These are phyloP conservation scores for Microctenopoma steveboyesi DNA, from an alignment of 2,797 vertebrate genomes.

Conservation along the genomic window DNA sequence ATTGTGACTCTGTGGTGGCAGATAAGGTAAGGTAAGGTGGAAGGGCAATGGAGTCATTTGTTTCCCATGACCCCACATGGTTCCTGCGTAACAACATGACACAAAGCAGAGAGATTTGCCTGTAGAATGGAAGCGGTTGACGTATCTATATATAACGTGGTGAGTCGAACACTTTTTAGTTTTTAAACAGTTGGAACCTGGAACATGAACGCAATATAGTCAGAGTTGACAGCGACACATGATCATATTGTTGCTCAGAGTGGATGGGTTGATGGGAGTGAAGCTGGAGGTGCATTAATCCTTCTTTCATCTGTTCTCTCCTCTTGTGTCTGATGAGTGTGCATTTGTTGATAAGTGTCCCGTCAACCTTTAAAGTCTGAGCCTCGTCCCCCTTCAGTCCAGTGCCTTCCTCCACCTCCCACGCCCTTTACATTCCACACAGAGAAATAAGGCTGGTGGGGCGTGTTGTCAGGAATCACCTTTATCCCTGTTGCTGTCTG, in stretches of 20 bases:
- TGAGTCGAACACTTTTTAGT: too few relatives aligned
- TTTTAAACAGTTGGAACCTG: neutral
- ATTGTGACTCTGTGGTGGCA: slow-evolving; percentile 44
- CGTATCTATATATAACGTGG: too few relatives aligned
- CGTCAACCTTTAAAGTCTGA: slow-evolving; percentile 69
- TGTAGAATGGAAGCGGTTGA: neutral
- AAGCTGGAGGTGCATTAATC: slow-evolving; percentile 67
- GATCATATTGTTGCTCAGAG: slow-evolving; percentile 7
- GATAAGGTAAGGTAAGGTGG: slow-evolving; percentile 43
- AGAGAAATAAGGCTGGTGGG: slow-evolving; percentile 47
- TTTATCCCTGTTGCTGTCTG: slow-evolving; percentile 35
- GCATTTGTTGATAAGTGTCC: slow-evolving; percentile 68
- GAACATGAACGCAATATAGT: neutral
- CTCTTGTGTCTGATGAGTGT: slow-evolving; percentile 60
- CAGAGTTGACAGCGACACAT: neutral
- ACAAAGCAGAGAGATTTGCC: slow-evolving; percentile 42
- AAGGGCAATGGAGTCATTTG: slow-evolving; percentile 15
- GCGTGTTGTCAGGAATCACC: slow-evolving; percentile 59
- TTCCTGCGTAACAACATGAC: slow-evolving; percentile 14
- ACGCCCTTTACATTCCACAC: slow-evolving; percentile 63
- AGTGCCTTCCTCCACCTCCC: slow-evolving; percentile 17
- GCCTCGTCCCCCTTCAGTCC: slow-evolving; percentile 30
- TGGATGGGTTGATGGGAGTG: slow-evolving; percentile 25
- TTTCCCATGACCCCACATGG: slow-evolving; percentile 36
- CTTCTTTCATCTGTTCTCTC: slow-evolving; percentile 73